Evolutionary conservation across 2,888 invertebrate genomes (phyloP), one percentile per base, ranked within the genome.

Genomic region (Leistus spinibarbis): DNA sequence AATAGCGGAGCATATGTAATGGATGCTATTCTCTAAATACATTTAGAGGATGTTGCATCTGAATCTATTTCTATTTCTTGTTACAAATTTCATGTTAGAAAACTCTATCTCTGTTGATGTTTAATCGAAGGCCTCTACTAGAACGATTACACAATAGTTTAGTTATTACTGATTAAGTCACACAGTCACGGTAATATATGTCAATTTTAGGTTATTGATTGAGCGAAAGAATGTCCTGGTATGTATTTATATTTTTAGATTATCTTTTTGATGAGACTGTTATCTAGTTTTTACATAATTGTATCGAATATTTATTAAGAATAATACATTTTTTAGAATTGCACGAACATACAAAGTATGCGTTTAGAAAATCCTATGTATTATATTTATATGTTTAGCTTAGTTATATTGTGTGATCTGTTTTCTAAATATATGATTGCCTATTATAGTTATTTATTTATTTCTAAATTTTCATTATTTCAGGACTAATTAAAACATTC

Each of bases 71-170:
- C 24, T 73, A 67, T 73, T 60, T 72, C 65, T 72, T 65, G 73
- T 73, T 73, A 67, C 17, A 66, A 53, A 40, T 40, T 67, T 73
- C 20, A 67, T 73, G 67, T 67, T 73, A 73, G 73, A 73, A 40
- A 40, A 64, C 16, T 75, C 75, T 75, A 75, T 69, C 69, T 69
- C 75, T 75, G 75, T 75, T 75, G 27, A 23, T 64, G 56, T 68
- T 68, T 68, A 56, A 17, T 56, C 40, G 54, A 68, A 22, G 68
- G 68, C 22, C 68, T 56, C 56, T 56, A 66, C 19, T 53, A 66
- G 66, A 53, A 54, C 17, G 53, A 66, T 66, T 66, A 66, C 66
- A 27, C 27, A 27, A 27, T 66, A 66, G 66, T 53, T 60, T 40
- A 40, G 40, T 40, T 40, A 40, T 40, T 40, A 40, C 13, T 40